Conservation (phyloP, 1,140 invertebrate species). For the Antheraea mylitta region DNA sequence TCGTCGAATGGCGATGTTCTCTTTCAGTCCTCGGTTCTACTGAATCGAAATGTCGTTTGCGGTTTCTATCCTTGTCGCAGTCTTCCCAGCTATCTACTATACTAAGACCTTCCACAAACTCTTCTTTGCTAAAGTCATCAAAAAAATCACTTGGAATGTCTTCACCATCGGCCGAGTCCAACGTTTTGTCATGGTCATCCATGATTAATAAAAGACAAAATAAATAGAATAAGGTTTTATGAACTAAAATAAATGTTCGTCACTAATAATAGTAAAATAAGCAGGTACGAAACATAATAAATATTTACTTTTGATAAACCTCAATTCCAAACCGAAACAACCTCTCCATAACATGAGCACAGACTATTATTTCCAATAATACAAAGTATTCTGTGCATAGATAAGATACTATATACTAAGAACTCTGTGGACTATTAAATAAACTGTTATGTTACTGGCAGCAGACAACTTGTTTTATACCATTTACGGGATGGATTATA, state of each 20-base stretch:
- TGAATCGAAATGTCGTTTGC: neutral
- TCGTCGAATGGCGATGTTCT: neutral
- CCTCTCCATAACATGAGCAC: neutral
- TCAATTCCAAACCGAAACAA: no score
- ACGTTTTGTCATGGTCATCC: neutral
- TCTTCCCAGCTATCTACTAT: constrained; percentile 69
- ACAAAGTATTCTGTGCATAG: no score
- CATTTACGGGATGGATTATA: no score
- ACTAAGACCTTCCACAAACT: constrained; percentile 69
- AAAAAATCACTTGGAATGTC: constrained; percentile 74
- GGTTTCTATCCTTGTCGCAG: constrained; percentile 10
- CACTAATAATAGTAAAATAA: neutral
- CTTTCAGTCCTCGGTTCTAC: neutral
- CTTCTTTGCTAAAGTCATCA: constrained; percentile 67
- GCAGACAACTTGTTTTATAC: no score
- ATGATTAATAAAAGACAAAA: neutral
- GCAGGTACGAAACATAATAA: no score
- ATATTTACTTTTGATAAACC: no score
- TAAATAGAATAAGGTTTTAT: neutral
- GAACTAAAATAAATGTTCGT: neutral
- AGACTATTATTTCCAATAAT: no score
- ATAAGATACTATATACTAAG: no score
- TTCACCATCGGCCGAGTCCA: constrained; percentile 27
- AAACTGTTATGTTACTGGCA: no score
- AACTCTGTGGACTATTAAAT: no score